Base-by-base conservation (phyloP, 2,797 vertebrate genomes). In the Morelia viridis region DNA sequence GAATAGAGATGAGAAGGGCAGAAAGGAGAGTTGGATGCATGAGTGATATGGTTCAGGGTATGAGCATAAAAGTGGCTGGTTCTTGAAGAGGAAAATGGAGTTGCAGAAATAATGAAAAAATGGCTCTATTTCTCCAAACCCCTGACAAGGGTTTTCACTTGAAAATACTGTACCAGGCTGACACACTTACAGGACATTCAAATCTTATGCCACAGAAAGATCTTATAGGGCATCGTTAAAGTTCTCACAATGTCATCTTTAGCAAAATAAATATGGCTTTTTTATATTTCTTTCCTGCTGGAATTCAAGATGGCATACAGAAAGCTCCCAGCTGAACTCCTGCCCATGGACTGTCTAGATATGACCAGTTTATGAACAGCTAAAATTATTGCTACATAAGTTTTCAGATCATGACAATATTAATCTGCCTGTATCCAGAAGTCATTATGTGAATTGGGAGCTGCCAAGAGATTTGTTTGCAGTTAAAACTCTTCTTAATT, bases 401-500 rank as follows among this genome's bases (percentile, higher is more conserved):
- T 57, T 46, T 88, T 80, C 71, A 62, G 24, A 26, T 13, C 57
- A 91, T 62, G 57, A 10, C 22, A 56, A 11, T 86, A 12, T 58
- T 71, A 46, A 58, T 89, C 60, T 84, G n/a, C 24, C 24, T 41
- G 24, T 57, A 65, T 57, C 8, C 5, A 57, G 68, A 35, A 64
- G 0, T 22, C 22, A 68, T 87, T 9, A 62, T 50, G 35, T 90
- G 41, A 22, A 0, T 56, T 92, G 65, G 87, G 31, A 35, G 0
- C 64, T 56, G 50, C 41, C 58, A 92, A 93, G 88, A 64, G 41
- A 35, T 93, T 61, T 50, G 50, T 0, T 2, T 94, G 11, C 53
- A 92, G 68, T 93, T 71, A 90, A 17, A 93, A 6, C 5, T 10
- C 61, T 35, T 71, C 89, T 90, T 24, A 12, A 89, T 17, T 50